Conservation (phyloP, 2,888 invertebrate genomes). For the Acleris holmiana region DNA sequence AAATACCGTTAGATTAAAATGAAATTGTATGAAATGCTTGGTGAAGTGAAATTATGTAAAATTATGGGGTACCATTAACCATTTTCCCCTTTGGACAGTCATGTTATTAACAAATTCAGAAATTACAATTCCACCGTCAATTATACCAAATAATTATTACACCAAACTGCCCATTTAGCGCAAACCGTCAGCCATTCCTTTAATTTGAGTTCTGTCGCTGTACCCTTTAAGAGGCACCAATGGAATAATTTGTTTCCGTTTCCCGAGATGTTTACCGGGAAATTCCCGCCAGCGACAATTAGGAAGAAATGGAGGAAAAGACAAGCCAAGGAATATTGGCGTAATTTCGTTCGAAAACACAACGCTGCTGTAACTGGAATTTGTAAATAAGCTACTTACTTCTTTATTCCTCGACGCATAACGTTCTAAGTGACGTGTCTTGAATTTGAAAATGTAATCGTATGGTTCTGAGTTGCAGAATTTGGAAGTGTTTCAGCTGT, state of each 20-base stretch:
- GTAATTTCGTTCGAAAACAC: neutral
- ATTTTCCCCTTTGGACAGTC: no score
- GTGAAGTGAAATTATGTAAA: no score
- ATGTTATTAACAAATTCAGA: no score
- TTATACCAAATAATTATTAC: conserved; percentile 16
- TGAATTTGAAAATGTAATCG: no score
- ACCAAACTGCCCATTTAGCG: conserved; percentile 2
- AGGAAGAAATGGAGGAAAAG: conserved; percentile 8
- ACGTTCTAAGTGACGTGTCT: no score
- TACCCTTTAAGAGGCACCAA: conserved; percentile 27
- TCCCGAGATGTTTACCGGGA: conserved; percentile 28
- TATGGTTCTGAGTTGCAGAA: no score
- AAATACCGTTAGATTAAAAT: no score
- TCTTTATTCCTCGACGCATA: no score
- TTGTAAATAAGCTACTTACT: no score
- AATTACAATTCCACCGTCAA: neutral
- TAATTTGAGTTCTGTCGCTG: conserved; percentile 15
- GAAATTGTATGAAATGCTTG: no score
- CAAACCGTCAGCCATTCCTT: conserved; percentile 21
- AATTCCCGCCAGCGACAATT: conserved; percentile 25
- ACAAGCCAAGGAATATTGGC: conserved; percentile 11
- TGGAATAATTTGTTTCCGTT: conserved; percentile 32
- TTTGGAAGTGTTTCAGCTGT: no score
- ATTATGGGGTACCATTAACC: no score
- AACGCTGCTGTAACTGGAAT: neutral